Base-by-base conservation (phyloP, 2,113 vertebrate species). In the Asarcornis scutulata region DNA sequence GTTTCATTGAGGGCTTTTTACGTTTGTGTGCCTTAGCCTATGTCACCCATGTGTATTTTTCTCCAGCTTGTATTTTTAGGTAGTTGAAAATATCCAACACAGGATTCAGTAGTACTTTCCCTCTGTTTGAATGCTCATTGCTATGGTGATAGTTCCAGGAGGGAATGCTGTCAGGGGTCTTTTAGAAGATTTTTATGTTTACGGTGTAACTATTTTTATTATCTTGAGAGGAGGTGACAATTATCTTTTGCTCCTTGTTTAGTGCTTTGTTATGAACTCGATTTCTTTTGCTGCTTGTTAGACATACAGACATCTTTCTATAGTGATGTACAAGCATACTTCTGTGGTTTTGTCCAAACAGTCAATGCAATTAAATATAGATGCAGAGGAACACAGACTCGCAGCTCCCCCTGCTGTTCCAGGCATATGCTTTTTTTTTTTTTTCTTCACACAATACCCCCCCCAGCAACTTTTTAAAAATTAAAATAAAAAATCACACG, bases 101-200 rank as follows among this genome's bases (percentile, higher is more conserved):
- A 63, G 50, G 71, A 91, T 95, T 95, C 87, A 93, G 63, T 9
- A 42, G 23, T 89, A 58, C 77, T 83, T 97, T 53, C 44, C 23
- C 25, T 36, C 27, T 58, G 21, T 91, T 73, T 86, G 64, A 76
- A 67, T 87, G 56, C 31, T 86, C n/a, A 89, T 96, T 94, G 94
- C 86, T 96, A 94, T 95, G 94, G 88, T 81, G 92, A 97, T 96
- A 86, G 56, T 95, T 96, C 80, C 56, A 82, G 74, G 60, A 90
- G 59, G 53, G 74, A 95, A 74, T 81, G 71, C 77, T 82, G 58
- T 93, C 83, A 89, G 40, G 59, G 60, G 62, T 95, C 77, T 89
- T 94, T 73, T 53, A 91, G 89, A 94, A 88, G 36, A 89, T 93
- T 92, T 93, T 96, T 90, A 52, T 95, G 60, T 94, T 96, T 95